Conservation (phyloP, 1,140 invertebrate species). For the Bombus superbus region DNA sequence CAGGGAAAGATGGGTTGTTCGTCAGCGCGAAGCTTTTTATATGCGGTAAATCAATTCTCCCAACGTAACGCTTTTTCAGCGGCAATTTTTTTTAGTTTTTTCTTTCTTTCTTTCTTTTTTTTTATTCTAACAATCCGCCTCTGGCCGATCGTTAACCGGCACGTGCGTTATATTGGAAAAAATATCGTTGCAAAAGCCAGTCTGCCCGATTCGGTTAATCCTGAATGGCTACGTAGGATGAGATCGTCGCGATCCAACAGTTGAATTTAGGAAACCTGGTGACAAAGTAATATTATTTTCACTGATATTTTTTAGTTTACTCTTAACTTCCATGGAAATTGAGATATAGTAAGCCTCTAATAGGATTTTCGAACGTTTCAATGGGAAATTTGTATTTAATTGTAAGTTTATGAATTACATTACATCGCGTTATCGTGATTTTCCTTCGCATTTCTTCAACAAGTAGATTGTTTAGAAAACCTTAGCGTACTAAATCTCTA, state of each 20-base stretch:
- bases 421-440: not conserved
- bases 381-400: not conserved
- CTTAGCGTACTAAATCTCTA: no score
- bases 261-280: not conserved
- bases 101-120: no score
- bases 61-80: not conserved
- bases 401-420: no score
- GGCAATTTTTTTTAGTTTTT: not conserved
- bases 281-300: not conserved
- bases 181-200: not conserved
- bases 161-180: not conserved
- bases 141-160: not conserved
- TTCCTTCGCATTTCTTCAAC: not conserved
- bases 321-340: not conserved
- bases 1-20: no score
- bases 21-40: no score
- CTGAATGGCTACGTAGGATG: not conserved
- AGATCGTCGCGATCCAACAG: not conserved
- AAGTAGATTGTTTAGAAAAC: not conserved
- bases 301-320: not conserved
- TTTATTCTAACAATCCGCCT: not conserved
- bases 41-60: no score
- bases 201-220: not conserved
- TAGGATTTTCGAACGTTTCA: not conserved
- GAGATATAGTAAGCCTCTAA: not conserved